Conservation (phyloP, 2,113 vertebrate genomes). For the Rhabdomys dilectus region DNA sequence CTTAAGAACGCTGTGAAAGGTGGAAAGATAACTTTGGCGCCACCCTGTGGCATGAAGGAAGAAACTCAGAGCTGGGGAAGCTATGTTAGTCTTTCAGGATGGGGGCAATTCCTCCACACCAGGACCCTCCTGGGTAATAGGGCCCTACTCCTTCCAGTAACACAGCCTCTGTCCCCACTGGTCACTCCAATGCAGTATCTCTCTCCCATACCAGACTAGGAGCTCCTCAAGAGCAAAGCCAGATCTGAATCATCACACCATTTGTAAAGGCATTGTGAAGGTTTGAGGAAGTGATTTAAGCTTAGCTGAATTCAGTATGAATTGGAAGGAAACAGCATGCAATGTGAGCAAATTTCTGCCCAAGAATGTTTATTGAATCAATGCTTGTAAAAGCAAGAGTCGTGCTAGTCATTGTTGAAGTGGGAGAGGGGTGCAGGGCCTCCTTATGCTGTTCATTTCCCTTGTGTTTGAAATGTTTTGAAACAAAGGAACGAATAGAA, state of each 20-base stretch:
- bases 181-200: background rate
- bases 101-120: background rate
- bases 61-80: background rate
- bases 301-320: slow-evolving; percentile 41
- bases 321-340: slow-evolving; percentile 54
- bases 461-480: slow-evolving; percentile 52
- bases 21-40: slow-evolving; percentile 39
- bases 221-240: background rate
- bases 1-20: background rate
- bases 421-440: background rate
- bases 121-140: background rate
- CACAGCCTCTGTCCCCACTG: background rate
- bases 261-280: slow-evolving; percentile 12
- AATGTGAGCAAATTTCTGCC: slow-evolving; percentile 2
- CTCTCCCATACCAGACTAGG: background rate
- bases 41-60: background rate
- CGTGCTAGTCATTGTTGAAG: slow-evolving; percentile 21
- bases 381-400: slow-evolving; percentile 20
- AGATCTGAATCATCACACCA: background rate
- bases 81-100: background rate
- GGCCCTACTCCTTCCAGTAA: background rate
- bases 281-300: slow-evolving; percentile 53
- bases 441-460: slow-evolving; percentile 23
- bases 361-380: slow-evolving; percentile 32
- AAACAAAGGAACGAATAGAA: slow-evolving; percentile 59